Conservation (phyloP, 2,113 vertebrate species). For the Rhea pennata region DNA sequence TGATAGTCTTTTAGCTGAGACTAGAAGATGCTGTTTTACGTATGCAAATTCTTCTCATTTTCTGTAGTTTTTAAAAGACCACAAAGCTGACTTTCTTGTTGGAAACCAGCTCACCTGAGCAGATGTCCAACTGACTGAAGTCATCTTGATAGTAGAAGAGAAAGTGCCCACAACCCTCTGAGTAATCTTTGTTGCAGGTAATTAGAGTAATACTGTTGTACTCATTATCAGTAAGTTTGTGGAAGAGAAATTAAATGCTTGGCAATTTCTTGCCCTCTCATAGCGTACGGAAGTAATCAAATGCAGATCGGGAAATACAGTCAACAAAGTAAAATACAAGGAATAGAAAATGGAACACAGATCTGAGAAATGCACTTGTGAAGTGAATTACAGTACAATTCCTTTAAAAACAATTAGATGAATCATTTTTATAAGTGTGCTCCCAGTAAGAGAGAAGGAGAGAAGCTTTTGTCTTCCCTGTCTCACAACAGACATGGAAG, state of each 20-base stretch:
- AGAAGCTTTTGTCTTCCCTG: background rate
- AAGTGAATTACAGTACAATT: background rate
- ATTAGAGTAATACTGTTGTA: background rate
- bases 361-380: background rate
- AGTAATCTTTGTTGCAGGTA: slow-evolving; percentile 79
- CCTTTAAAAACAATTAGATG: background rate
- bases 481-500: background rate
- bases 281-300: background rate
- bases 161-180: slow-evolving; percentile 69
- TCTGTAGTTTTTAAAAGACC: slow-evolving; percentile 68
- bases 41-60: background rate
- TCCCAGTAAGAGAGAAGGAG: background rate
- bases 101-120: slow-evolving; percentile 76
- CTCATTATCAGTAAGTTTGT: background rate
- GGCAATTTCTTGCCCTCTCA: background rate
- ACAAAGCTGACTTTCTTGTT: slow-evolving; percentile 75
- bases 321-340: background rate
- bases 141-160: slow-evolving; percentile 81
- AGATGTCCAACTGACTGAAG: slow-evolving; percentile 79
- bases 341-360: background rate
- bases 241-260: background rate
- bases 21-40: background rate
- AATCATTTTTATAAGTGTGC: background rate
- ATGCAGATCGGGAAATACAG: background rate
- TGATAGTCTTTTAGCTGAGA: background rate